Percentiles rank a stretch among this genome's conserved stretches.
Evolutionary conservation across 2,113 vertebrate genomes (phyloP).

Genomic region (Toxostoma redivivum): DNA sequence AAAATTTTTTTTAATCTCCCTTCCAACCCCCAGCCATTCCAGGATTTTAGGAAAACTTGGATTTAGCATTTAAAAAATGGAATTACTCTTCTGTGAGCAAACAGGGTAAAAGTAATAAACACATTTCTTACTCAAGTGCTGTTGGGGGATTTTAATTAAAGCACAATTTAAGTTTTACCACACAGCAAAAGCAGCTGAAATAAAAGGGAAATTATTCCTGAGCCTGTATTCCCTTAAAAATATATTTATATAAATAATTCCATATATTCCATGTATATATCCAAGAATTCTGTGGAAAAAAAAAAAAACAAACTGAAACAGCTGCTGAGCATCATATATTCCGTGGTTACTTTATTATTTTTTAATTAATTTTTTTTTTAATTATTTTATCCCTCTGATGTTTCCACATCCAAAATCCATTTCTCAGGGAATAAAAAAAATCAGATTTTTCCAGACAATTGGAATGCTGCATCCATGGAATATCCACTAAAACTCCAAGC

Average conservation of each 20-base stretch:
- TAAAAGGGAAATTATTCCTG: background rate
- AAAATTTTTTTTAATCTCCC: background rate
- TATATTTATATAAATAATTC: background rate
- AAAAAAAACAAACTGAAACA: background rate
- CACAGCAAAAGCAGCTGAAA: background rate
- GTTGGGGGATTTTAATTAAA: background rate
- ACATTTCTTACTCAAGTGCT: background rate
- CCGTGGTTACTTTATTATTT: fast-evolving
- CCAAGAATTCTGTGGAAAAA: background rate
- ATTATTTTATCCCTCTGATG: background rate
- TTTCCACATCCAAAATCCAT: background rate
- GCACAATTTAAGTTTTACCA: background rate
- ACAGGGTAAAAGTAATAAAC: background rate
- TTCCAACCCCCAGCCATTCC: background rate
- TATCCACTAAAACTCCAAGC: background rate
- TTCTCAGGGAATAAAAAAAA: background rate
- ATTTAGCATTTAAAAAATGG: background rate
- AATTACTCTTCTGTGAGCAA: background rate
- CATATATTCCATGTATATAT: background rate
- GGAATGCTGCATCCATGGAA: background rate
- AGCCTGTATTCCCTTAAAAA: background rate
- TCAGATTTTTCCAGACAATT: fast-evolving
- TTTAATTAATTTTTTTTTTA: no score
- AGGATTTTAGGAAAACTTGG: background rate
- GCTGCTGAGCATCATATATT: background rate